Conservation (phyloP, 37 sponge, comb jelly and placozoan species). For the Diacarnus erythraeanus region DNA sequence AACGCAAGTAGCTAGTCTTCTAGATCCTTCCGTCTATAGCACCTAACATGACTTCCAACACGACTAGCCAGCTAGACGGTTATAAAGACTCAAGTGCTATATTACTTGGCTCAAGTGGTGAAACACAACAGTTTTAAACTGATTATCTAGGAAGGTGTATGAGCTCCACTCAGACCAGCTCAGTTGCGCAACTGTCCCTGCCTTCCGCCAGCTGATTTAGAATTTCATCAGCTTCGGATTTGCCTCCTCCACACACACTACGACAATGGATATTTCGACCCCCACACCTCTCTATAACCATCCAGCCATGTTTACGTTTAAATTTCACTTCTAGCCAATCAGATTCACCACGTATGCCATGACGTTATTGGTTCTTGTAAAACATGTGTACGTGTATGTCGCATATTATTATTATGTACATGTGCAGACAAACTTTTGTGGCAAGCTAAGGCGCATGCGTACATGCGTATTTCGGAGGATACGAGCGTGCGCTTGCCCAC, state of each 20-base stretch:
- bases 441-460: no score
- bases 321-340: neutral
- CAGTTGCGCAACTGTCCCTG: neutral
- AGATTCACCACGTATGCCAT: neutral
- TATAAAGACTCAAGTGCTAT: neutral
- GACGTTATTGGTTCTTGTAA: no score
- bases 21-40: neutral
- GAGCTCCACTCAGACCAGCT: neutral
- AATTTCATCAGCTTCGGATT: neutral
- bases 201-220: neutral
- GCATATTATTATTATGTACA: no score
- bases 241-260: neutral
- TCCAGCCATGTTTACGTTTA: neutral
- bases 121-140: neutral
- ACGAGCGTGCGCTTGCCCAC: no score
- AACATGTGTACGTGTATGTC: no score
- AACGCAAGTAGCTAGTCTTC: neutral
- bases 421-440: no score
- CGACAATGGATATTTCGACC: neutral
- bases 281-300: no score
- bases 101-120: slow-evolving; percentile 5
- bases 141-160: neutral
- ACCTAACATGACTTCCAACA: neutral
- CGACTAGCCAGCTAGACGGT: slow-evolving; percentile 20
- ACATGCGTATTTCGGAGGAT: no score